phyloP scores from a whole-genome alignment of 2,888 invertebrate genomes.

The Oasisia sp. region DNA sequence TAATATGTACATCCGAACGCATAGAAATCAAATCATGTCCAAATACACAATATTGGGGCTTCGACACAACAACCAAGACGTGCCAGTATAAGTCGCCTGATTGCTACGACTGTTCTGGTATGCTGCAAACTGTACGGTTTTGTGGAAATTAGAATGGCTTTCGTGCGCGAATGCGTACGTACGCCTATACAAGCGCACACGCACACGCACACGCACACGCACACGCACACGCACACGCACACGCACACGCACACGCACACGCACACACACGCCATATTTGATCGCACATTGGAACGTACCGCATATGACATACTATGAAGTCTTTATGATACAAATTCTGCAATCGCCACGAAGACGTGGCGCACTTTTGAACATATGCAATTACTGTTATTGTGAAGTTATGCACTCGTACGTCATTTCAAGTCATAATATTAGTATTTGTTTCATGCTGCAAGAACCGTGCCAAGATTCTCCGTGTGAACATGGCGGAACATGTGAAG shows the following conservation, averaged over 20 bases:
- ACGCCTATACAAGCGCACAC: not conserved
- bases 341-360: too few species aligned
- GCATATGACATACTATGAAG: too few species aligned
- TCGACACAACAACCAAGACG: not conserved
- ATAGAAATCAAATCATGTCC: not conserved
- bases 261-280: too few species aligned
- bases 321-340: too few species aligned
- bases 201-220: not conserved
- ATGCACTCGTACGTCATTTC: not conserved
- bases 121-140: not conserved
- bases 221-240: not conserved
- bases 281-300: too few species aligned
- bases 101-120: constrained; percentile 12
- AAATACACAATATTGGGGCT: not conserved
- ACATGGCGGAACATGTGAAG: not conserved
- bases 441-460: not conserved
- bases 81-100: not conserved
- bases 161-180: not conserved
- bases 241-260: not conserved
- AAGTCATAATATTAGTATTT: not conserved
- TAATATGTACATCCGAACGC: not conserved
- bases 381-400: too few species aligned
- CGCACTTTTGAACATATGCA: too few species aligned
- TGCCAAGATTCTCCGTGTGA: not conserved
- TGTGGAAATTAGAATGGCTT: not conserved